Conservation (phyloP, 2,113 vertebrate species). For the Xenopus borealis region DNA sequence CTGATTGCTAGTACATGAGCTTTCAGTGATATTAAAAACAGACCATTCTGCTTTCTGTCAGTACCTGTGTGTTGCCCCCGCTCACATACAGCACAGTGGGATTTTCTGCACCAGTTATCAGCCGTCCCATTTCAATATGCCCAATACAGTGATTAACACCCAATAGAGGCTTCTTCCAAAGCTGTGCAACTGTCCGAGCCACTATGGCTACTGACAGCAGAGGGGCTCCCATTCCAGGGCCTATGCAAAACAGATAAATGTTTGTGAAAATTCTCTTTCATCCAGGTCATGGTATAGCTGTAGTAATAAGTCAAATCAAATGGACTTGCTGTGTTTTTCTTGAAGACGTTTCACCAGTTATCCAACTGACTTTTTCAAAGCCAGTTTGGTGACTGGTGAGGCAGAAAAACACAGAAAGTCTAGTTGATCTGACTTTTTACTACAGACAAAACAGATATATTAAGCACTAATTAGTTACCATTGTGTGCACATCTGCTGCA, state of each 20-base stretch:
- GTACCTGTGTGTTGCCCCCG: slow-evolving; percentile 89
- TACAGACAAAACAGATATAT: too few relatives aligned
- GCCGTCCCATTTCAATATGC: slow-evolving; percentile 90
- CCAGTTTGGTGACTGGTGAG: too few relatives aligned
- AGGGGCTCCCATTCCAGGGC: slow-evolving; percentile 90
- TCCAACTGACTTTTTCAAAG: too few relatives aligned
- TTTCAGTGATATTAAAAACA: background rate
- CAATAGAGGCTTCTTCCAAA: slow-evolving; percentile 82
- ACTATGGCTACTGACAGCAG: slow-evolving; percentile 78
- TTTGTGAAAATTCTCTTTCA: too few relatives aligned
- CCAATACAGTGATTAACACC: slow-evolving; percentile 90
- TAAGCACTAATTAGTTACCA: too few relatives aligned
- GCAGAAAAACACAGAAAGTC: too few relatives aligned
- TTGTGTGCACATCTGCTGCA: too few relatives aligned
- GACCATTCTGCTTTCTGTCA: background rate
- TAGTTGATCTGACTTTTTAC: too few relatives aligned
- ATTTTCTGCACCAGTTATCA: slow-evolving; percentile 78
- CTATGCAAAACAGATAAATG: slow-evolving; percentile 53
- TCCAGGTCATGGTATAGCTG: too few relatives aligned
- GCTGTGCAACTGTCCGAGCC: slow-evolving; percentile 81
- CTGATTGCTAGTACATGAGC: background rate
- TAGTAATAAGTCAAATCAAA: too few relatives aligned
- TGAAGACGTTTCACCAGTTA: too few relatives aligned
- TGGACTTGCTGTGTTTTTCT: too few relatives aligned
- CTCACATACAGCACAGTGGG: slow-evolving; percentile 89